These are phyloP conservation scores for Melanostoma scalare DNA, from an alignment of 2,888 invertebrate genomes.

Conservation along the genomic window DNA sequence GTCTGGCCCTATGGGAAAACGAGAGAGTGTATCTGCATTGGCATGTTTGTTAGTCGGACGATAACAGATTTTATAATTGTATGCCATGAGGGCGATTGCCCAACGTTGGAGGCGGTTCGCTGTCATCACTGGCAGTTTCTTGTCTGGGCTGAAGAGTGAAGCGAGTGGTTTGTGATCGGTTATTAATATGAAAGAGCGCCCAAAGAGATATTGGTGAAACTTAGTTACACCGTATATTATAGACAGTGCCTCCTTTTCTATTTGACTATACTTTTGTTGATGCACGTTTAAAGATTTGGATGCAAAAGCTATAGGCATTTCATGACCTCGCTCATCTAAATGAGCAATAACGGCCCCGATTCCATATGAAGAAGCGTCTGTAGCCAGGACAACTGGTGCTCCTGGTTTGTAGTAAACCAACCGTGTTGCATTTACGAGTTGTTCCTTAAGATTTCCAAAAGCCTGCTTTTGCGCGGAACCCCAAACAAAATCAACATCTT, in stretches of 20 bases:
- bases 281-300: conserved; percentile 63
- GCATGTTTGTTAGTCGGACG: conserved; percentile 8
- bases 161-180: conserved; percentile 78
- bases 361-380: conserved; percentile 64
- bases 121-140: conserved; percentile 75
- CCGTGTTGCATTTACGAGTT: conserved; percentile 19
- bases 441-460: conserved; percentile 26
- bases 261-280: conserved; percentile 74
- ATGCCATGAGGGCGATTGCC: conserved; percentile 53
- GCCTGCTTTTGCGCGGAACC: conserved; percentile 21
- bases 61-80: conserved; percentile 26
- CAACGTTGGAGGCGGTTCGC: conserved; percentile 69
- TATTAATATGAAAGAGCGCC: conserved; percentile 77
- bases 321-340: conserved; percentile 1
- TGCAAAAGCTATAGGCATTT: conserved; percentile 19
- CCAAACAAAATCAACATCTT: conserved; percentile 39
- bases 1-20: conserved; percentile 65
- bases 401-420: conserved; percentile 40
- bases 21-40: conserved; percentile 61
- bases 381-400: conserved; percentile 60
- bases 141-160: conserved; percentile 75
- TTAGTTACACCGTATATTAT: conserved; percentile 77
- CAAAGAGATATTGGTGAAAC: conserved; percentile 79
- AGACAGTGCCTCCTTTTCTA: conserved; percentile 76
- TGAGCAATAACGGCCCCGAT: conserved; percentile 76